Percentiles rank a stretch among this genome's conserved stretches.
phyloP scores from a whole-genome alignment of 2,888 invertebrate genomes.

The Diaprepes abbreviatus region DNA sequence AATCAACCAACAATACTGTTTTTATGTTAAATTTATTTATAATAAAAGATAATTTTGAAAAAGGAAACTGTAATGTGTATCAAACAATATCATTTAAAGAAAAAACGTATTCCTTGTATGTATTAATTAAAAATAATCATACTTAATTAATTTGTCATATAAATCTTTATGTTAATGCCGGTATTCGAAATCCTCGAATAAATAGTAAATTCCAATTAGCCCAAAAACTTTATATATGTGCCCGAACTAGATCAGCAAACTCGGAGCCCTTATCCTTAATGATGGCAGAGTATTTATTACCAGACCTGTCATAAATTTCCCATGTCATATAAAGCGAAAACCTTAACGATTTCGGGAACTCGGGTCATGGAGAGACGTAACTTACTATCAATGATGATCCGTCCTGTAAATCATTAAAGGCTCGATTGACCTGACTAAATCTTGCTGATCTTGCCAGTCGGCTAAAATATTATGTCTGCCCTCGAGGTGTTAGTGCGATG shows the following conservation, averaged over 20 bases:
- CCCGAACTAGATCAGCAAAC: slow-evolving; percentile 11
- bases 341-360: slow-evolving; percentile 28
- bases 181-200: slow-evolving; percentile 13
- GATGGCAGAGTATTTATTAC: slow-evolving; percentile 16
- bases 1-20: too few relatives aligned
- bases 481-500: slow-evolving; percentile 15
- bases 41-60: too few relatives aligned
- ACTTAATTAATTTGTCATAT: not conserved
- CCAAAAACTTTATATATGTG: slow-evolving; percentile 10
- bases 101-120: too few relatives aligned
- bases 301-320: slow-evolving; percentile 16
- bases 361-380: slow-evolving; percentile 28
- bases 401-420: slow-evolving; percentile 40
- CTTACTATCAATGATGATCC: slow-evolving; percentile 41
- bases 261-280: slow-evolving; percentile 7
- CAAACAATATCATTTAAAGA: too few relatives aligned
- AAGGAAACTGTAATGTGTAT: too few relatives aligned
- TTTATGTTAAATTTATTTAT: too few relatives aligned
- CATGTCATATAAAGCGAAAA: slow-evolving; percentile 28
- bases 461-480: slow-evolving; percentile 37
- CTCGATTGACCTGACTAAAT: slow-evolving; percentile 37
- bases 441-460: slow-evolving; percentile 39
- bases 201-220: slow-evolving; percentile 13
- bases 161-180: slow-evolving; percentile 5
- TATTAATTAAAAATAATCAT: not conserved